A percentile compares a stretch with the other conserved stretches of the same genome.
These are phyloP conservation scores for Drosophila sucinea DNA, from an alignment of 1,140 invertebrate species.

Conservation along the genomic window DNA sequence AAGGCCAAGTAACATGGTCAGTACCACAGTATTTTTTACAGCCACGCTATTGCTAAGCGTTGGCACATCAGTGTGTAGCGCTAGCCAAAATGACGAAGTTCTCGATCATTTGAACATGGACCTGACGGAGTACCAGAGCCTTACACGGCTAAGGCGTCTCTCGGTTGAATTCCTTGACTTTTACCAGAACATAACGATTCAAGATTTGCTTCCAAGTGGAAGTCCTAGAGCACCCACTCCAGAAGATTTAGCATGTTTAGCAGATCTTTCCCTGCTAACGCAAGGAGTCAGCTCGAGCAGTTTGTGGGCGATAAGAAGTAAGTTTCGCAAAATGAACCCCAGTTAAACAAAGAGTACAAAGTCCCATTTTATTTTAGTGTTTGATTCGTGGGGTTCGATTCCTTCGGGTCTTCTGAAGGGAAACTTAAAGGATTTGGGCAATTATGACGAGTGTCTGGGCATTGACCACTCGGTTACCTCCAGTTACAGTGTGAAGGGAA, in stretches of 20 bases:
- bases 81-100: too few species aligned
- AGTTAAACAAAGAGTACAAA: background rate
- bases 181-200: conserved; percentile 28
- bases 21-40: background rate
- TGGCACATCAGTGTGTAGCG: background rate
- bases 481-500: conserved; percentile 34
- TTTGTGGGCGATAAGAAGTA: conserved; percentile 34
- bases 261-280: conserved; percentile 18
- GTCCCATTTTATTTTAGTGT: conserved; percentile 21
- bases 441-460: conserved; percentile 54
- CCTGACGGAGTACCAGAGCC: background rate
- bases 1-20: conserved; percentile 1
- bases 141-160: conserved; percentile 12
- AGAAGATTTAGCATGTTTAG: conserved; percentile 30
- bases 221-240: background rate
- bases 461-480: conserved; percentile 23
- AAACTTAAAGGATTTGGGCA: conserved; percentile 48
- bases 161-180: conserved; percentile 32
- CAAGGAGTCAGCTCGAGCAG: conserved; percentile 10
- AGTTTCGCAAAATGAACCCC: background rate
- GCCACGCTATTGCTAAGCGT: conserved; percentile 3
- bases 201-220: conserved; percentile 4
- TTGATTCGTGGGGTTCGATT: conserved; percentile 57
- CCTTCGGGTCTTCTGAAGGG: conserved; percentile 50
- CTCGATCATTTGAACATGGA: background rate